These are phyloP conservation scores for Actenoides lindsayi DNA, from an alignment of 2,113 vertebrate species.

Conservation along the genomic window DNA sequence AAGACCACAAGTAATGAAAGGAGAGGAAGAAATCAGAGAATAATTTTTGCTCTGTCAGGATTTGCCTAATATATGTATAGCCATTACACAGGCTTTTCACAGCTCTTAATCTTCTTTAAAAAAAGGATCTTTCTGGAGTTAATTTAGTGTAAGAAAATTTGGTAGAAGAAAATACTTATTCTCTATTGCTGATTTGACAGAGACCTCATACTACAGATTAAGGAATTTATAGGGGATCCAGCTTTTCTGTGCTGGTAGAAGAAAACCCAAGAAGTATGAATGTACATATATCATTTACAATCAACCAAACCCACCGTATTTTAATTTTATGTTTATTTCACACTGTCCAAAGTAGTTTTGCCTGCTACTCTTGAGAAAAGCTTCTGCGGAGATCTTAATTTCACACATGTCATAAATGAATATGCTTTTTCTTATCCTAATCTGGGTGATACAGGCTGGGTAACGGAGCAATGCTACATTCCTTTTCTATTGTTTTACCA, in stretches of 20 bases:
- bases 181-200: neutral
- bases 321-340: neutral
- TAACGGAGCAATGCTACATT: neutral
- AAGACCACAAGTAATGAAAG: slow-evolving; percentile 32
- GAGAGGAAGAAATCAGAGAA: slow-evolving; percentile 22
- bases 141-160: neutral
- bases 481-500: neutral
- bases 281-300: neutral
- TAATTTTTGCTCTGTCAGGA: slow-evolving; percentile 4
- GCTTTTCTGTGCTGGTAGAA: neutral
- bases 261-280: neutral
- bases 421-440: neutral
- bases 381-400: neutral
- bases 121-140: neutral
- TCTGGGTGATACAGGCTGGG: neutral
- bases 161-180: neutral
- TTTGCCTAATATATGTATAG: slow-evolving; percentile 3
- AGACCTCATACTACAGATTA: neutral
- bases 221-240: neutral
- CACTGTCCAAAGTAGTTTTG: neutral
- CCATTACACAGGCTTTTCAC: neutral
- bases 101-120: neutral
- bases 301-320: neutral
- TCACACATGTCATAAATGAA: neutral
- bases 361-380: neutral